Evolutionary conservation across 1,140 invertebrate species (phyloP).

Genomic region (Notospermus geniculatus): DNA sequence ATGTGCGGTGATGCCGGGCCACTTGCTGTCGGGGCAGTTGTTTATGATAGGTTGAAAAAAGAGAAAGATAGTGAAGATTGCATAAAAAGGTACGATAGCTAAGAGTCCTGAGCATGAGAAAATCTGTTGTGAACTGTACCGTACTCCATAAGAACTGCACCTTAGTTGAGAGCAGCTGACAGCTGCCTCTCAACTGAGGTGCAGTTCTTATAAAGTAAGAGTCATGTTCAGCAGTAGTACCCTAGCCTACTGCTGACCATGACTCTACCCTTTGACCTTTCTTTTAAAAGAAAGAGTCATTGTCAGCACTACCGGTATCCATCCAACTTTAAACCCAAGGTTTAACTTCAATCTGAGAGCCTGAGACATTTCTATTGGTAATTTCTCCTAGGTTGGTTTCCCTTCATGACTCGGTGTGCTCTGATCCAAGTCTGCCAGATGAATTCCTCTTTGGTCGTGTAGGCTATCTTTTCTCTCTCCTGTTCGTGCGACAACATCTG

Average conservation of each 20-base stretch:
- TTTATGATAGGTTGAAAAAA: constrained; percentile 60
- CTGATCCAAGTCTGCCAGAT: constrained; percentile 64
- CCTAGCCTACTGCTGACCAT: not conserved
- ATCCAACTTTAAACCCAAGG: no score
- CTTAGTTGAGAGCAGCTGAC: no score
- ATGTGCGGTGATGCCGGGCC: constrained; percentile 77
- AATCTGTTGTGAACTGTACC: no score
- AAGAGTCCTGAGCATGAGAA: no score
- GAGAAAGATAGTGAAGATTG: constrained; percentile 33
- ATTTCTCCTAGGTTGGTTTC: constrained; percentile 40
- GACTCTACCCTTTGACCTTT: not conserved
- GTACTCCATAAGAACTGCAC: no score
- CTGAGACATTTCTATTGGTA: no score
- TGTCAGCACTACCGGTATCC: no score
- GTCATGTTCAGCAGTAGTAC: no score
- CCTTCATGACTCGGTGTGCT: constrained; percentile 30
- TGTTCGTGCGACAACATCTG: constrained; percentile 59
- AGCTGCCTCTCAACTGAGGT: no score
- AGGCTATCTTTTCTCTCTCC: constrained; percentile 74
- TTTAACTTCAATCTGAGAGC: no score
- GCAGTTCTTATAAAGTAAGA: no score
- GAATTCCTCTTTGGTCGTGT: constrained; percentile 81
- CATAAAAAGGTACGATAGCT: constrained; percentile 44
- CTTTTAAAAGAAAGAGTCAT: not conserved
- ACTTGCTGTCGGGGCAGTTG: constrained; percentile 67